Evolutionary conservation across 2,797 vertebrate species (phyloP), one percentile per base, ranked within the genome.

Genomic region (Silurus lanzhouensis): DNA sequence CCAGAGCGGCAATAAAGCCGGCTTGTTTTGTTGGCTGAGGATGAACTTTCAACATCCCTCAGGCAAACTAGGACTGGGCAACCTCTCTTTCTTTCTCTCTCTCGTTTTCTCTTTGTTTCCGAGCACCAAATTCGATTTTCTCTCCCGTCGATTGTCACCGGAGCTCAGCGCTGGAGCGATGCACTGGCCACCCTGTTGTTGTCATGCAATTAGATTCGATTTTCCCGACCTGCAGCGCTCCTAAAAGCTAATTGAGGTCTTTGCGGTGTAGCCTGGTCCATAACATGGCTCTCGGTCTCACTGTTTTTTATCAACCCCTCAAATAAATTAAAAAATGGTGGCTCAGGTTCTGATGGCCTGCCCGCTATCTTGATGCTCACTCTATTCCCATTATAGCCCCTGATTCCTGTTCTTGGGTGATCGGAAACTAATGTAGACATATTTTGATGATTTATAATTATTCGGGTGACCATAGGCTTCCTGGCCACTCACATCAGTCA

Each of bases 141-240:
- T 86, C 85, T 86, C 87, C 78, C 31, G 38, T 79, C 31, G 61
- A 79, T 61, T 84, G 74, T 80, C 89, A 87, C 85, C 82, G 86
- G 83, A 87, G 88, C 81, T 83, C 84, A 64, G 87, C 48, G 8
- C 6, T 10, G 48, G 6, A 88, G 70, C 74, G 84, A 46, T 19
- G 44, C 77, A 70, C 52, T 79, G 85, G 0, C 83, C 89, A 85
- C 84, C 85, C 86, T 52, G 52, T 55, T 83, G 14, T 64, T 80
- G 71, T 88, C 85, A 93, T 94, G 91, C 90, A 90, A 60, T 94
- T 93, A 92, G 77, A 57, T 87, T 93, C 88, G 89, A 88, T 93
- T 93, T 90, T 87, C 77, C 86, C 89, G 86, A 89, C 88, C 85
- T 87, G 79, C 87, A 90, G 89, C 87, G 83, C 66, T 87, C 89